phyloP scores from a whole-genome alignment of 2,888 invertebrate genomes.

The Trissolcus japonicus region DNA sequence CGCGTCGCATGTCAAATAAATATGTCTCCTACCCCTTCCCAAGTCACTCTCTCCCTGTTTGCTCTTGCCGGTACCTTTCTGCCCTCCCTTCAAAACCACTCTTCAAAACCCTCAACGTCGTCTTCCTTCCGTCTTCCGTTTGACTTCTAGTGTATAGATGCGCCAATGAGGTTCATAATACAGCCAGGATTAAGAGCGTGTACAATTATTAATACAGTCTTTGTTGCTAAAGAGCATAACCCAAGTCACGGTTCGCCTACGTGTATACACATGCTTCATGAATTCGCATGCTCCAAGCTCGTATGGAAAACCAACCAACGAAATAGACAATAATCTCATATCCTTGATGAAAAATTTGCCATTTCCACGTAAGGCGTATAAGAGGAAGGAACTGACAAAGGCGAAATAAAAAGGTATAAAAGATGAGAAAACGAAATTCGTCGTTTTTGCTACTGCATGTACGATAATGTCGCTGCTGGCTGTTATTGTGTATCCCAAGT shows the following conservation, averaged over 20 bases:
- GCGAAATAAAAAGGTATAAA: constrained; percentile 39
- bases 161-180: constrained; percentile 40
- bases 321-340: background rate
- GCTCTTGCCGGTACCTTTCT: constrained; percentile 59
- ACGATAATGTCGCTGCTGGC: constrained; percentile 70
- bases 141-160: constrained; percentile 30
- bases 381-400: constrained; percentile 58
- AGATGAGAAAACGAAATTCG: constrained; percentile 31
- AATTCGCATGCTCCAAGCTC: too few relatives aligned
- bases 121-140: constrained; percentile 58
- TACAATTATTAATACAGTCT: constrained; percentile 26
- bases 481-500: constrained; percentile 66
- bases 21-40: constrained; percentile 71
- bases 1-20: constrained; percentile 77
- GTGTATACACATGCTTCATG: background rate
- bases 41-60: constrained; percentile 58
- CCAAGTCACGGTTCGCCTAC: constrained; percentile 2
- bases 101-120: constrained; percentile 47
- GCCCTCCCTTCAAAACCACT: constrained; percentile 55
- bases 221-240: constrained; percentile 6
- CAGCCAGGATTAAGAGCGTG: constrained; percentile 20
- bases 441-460: constrained; percentile 55
- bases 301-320: too few relatives aligned
- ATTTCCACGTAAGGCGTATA: constrained; percentile 60
- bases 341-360: constrained; percentile 34